Evolutionary conservation across 1,140 invertebrate species (phyloP), one percentile per base, ranked within the genome.

Genomic region (Eriocheir sinensis): DNA sequence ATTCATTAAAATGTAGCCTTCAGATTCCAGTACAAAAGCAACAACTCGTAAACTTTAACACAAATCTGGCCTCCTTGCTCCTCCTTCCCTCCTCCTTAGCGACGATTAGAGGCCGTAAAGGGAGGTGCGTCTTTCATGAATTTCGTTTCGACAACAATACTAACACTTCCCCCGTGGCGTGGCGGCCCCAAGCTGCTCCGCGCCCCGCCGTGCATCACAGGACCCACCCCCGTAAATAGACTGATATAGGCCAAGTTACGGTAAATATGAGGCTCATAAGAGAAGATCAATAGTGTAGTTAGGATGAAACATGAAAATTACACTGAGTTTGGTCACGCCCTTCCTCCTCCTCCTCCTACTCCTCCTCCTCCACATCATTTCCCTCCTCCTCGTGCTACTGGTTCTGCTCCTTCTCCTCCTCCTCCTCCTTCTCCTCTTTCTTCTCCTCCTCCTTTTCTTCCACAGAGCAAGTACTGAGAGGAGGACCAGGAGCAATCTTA

Each of bases 281-380:
- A 72, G 60, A 72, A 72, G 60, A 72, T 72, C 60, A 72, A 72
- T 72, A 72, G 60, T 72, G 60, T 72, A 72, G 60, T 72, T 72
- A 72, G 60, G 60, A 72, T 72, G 60, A 72, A 72, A 72, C 60
- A 72, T 72, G 60, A 72, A 72, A 72, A 72, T 72, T 72, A 72
- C 60, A 72, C 17, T 21, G 27, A 4, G 60, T 27, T 72, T n/a
- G 60, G 60, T 72, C 60, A 72, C 60, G 60, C 60, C 60, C 27
- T 72, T 72, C 60, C 60, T 72, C 60, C 60, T 72, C 27, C 44
- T n/a, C n/a, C n/a, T n/a, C n/a, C n/a, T n/a, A n/a, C 44, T 48
- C 15, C 44, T 8, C 4, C 44, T 48, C 15, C 15, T 15, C 15
- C 15, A 48, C 15, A 8, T n/a, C 0, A 21, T 72, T 72, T 72